These are phyloP conservation scores for Astatotilapia flaviijosephi DNA, from an alignment of 2,113 vertebrate genomes.

Conservation along the genomic window DNA sequence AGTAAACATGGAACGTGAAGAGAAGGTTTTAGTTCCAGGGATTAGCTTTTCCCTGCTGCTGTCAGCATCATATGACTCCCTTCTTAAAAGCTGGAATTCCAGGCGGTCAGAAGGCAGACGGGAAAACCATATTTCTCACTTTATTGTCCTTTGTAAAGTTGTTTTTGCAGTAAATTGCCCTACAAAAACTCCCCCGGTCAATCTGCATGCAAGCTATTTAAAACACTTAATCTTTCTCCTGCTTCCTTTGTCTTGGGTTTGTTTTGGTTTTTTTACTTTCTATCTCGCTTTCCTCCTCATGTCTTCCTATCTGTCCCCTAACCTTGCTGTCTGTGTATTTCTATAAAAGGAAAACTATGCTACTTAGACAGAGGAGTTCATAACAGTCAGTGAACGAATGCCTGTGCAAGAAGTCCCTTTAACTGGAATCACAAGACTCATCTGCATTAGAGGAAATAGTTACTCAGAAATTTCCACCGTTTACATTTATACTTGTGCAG, in stretches of 20 bases:
- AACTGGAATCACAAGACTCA: not conserved
- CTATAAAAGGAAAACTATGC: constrained; percentile 71
- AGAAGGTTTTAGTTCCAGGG: not conserved
- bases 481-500: not conserved
- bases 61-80: constrained; percentile 43
- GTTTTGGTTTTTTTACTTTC: not conserved
- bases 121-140: constrained; percentile 50
- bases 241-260: not conserved
- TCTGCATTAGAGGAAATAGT: not conserved
- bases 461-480: not conserved
- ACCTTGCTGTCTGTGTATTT: constrained; percentile 11
- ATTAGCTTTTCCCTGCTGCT: constrained; percentile 23
- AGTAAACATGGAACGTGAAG: not conserved
- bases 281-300: not conserved
- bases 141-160: constrained; percentile 50
- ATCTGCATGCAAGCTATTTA: constrained; percentile 14
- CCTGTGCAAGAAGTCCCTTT: not conserved
- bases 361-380: not conserved
- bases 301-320: not conserved
- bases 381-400: not conserved
- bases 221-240: not conserved
- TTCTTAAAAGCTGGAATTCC: constrained; percentile 18
- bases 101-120: constrained; percentile 15
- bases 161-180: constrained; percentile 50
- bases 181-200: constrained; percentile 21